Evolutionary conservation across 2,113 vertebrate species (phyloP), one percentile per base, ranked within the genome.

Genomic region (Cynopterus brachyotis): DNA sequence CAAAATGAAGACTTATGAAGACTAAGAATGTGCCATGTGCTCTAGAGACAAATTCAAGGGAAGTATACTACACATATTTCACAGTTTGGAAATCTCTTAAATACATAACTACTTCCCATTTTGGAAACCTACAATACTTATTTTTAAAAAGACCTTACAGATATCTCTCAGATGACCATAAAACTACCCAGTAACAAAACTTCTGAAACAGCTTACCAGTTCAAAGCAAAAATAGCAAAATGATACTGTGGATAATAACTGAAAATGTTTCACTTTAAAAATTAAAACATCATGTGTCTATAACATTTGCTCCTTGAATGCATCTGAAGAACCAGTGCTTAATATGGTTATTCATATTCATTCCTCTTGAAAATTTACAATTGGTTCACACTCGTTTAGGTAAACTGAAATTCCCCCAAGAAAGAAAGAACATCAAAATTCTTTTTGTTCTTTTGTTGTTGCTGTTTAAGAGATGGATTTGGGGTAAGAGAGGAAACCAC

Each of bases 181-280:
- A 91, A 96, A 89, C 30, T 79, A 95, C 28, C 53, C 3, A 93
- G 40, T 53, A 95, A 87, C 13, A 91, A 89, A 94, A 94, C 12
- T 80, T 88, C 30, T 91, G 26, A 91, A 96, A 69, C 62, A 82
- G 37, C 24, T 47, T 12, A 96, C n/a, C 15, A 47, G 60, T 37
- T 90, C 26, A 76, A 37, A 5, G 2, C 62, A 89, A 93, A 91
- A 78, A 22, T 20, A 90, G 75, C 35, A 70, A 93, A 90, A 42
- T 50, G 37, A 92, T n/a, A 86, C 45, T 81, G 13, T 50, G 22
- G 37, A 22, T 75, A 85, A 94, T 17, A 70, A 86, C 47, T 37
- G 9, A 79, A 84, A 45, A 22, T 91, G 32, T 66, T 84, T 91
- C 87, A 26, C 72, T 26, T 59, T 28, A 93, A 76, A 16, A 85